Evolutionary conservation across 2,113 vertebrate genomes (phyloP), one percentile per base, ranked within the genome.

Genomic region (Lycaon pictus): DNA sequence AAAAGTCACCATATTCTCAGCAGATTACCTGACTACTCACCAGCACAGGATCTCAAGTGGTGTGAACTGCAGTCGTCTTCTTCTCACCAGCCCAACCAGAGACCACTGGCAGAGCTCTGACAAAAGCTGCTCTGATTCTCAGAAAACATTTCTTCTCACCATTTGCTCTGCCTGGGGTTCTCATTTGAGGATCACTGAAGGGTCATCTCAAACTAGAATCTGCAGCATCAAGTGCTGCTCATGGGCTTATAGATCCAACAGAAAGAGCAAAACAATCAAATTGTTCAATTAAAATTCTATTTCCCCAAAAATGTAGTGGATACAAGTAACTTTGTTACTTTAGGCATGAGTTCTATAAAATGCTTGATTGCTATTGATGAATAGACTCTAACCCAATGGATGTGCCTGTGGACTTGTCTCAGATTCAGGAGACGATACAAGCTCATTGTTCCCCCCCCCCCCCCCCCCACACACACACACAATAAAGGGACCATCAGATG

Each of bases 171-270:
- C 85, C 20, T 25, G 0, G 53, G 55, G 96, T 96, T 97, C 74
- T 97, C 74, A 98, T 95, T 79, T 96, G 69, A 96, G 95, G 90
- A 98, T 94, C 20, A 67, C 84, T 97, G 93, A 96, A 93, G 7
- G 69, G 37, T 87, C 37, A 93, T 90, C 97, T 65, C 97, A 62
- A 98, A 92, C 97, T 91, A 93, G 20, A 97, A 51, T 11, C 60
- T 48, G 5, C 37, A 95, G 67, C 62, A 93, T 79, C 97, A 82
- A 95, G 89, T 96, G 17, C 12, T 80, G 90, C 90, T 96, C 95
- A 95, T 87, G 29, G 82, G 11, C 63, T 92, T 82, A 56, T 5
- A 87, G 29, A 92, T 88, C 5, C 35, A 62, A 87, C 35, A 95
- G 81, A 96, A 96, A 65, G 15, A 93, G 23, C 23, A 90, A 94